Evolutionary conservation across 1,140 invertebrate species (phyloP).

Genomic region (Armadillidium nasatum): DNA sequence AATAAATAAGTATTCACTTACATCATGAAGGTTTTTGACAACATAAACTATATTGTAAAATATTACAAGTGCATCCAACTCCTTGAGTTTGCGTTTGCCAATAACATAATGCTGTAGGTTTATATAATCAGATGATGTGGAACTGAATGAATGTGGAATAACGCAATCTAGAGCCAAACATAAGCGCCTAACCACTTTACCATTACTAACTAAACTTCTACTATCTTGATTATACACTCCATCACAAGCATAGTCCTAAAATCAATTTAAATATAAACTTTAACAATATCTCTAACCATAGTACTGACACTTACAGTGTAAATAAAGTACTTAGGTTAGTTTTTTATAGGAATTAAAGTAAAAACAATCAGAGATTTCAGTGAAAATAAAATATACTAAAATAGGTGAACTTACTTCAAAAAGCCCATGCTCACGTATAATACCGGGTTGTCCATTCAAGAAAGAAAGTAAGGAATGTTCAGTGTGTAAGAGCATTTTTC

Average conservation of each 20-base stretch:
- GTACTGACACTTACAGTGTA: no score
- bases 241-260: conserved; percentile 1
- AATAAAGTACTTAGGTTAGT: no score
- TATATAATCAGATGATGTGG: conserved; percentile 62
- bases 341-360: no score
- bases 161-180: conserved; percentile 74
- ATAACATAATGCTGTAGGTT: conserved; percentile 80
- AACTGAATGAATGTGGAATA: conserved; percentile 67
- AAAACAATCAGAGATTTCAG: no score
- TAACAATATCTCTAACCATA: no score
- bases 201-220: conserved; percentile 49
- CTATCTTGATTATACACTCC: background rate
- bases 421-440: conserved; percentile 73
- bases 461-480: conserved; percentile 71
- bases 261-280: no score
- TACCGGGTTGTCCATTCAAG: conserved; percentile 65
- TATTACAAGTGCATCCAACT: conserved; percentile 69
- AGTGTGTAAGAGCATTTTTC: conserved; percentile 74
- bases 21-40: conserved; percentile 69
- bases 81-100: conserved; percentile 69
- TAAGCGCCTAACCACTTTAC: conserved; percentile 59
- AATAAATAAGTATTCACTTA: conserved; percentile 30
- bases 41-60: conserved; percentile 72
- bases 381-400: background rate
- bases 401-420: conserved; percentile 60